These are phyloP conservation scores for Apeltes quadracus DNA, from an alignment of 2,113 vertebrate species.

Conservation along the genomic window DNA sequence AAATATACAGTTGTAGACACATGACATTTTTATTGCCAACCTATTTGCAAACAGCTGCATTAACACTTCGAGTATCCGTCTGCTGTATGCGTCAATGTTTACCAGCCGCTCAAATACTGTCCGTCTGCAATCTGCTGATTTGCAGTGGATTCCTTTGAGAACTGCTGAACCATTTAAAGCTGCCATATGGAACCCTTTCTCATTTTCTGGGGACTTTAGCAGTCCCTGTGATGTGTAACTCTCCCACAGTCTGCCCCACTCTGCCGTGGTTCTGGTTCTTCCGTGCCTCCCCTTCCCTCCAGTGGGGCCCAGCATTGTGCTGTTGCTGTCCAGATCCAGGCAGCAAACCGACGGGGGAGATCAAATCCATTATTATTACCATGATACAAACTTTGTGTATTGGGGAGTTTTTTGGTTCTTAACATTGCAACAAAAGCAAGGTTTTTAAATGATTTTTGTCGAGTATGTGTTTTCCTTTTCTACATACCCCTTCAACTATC, in stretches of 20 bases:
- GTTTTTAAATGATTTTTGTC: not conserved
- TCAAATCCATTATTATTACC: too few relatives aligned
- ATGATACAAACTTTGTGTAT: too few relatives aligned
- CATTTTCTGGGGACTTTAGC: not conserved
- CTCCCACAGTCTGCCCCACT: not conserved
- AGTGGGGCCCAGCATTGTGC: not conserved
- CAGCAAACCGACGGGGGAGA: too few relatives aligned
- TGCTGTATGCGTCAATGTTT: not conserved
- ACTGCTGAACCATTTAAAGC: not conserved
- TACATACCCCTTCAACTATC: not conserved
- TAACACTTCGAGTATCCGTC: not conserved
- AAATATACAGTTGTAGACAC: not conserved
- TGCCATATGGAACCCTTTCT: not conserved
- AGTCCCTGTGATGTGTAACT: not conserved
- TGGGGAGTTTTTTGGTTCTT: too few relatives aligned
- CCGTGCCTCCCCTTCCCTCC: not conserved
- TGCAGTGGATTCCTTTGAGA: not conserved
- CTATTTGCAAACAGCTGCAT: not conserved
- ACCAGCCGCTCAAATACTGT: not conserved
- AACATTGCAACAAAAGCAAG: not conserved
- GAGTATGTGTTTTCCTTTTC: not conserved
- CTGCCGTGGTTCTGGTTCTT: not conserved
- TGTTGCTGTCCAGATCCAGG: too few relatives aligned
- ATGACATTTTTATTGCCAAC: too few relatives aligned
- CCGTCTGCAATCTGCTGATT: not conserved